These are phyloP conservation scores for Trematocara marginatum DNA, from an alignment of 2,113 vertebrate genomes.

Conservation along the genomic window DNA sequence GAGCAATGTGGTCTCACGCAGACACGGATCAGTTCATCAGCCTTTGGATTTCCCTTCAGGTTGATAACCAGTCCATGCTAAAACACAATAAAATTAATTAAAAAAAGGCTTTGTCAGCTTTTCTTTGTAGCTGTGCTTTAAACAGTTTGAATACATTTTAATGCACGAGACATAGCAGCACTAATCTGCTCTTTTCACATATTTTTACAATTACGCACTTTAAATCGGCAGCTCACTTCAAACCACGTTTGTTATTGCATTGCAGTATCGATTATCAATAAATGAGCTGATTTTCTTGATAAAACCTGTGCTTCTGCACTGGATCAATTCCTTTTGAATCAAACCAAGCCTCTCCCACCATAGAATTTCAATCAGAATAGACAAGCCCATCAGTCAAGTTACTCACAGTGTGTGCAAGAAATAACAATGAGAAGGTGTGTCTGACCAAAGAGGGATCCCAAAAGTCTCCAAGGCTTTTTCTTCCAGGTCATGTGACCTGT, in stretches of 20 bases:
- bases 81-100: neutral
- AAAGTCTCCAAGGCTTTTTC: constrained; percentile 69
- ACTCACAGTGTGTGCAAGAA: neutral
- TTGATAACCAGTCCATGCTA: constrained; percentile 70
- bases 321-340: neutral
- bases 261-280: neutral
- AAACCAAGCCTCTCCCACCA: neutral
- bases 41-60: constrained; percentile 69
- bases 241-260: neutral
- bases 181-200: neutral
- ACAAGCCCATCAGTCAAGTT: neutral
- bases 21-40: constrained; percentile 62
- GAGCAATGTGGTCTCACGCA: constrained; percentile 22
- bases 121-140: neutral
- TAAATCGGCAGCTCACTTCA: neutral
- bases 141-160: neutral
- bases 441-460: constrained; percentile 72
- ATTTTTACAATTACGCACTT: neutral
- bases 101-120: neutral
- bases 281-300: neutral
- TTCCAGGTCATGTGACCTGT: constrained; percentile 80
- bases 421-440: neutral
- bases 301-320: neutral
- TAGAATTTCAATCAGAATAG: neutral
- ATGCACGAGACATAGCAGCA: neutral